Percentiles rank a stretch among this genome's conserved stretches.
Conservation (phyloP, 2,797 vertebrate species). For the Chaetodon trifasciatus region DNA sequence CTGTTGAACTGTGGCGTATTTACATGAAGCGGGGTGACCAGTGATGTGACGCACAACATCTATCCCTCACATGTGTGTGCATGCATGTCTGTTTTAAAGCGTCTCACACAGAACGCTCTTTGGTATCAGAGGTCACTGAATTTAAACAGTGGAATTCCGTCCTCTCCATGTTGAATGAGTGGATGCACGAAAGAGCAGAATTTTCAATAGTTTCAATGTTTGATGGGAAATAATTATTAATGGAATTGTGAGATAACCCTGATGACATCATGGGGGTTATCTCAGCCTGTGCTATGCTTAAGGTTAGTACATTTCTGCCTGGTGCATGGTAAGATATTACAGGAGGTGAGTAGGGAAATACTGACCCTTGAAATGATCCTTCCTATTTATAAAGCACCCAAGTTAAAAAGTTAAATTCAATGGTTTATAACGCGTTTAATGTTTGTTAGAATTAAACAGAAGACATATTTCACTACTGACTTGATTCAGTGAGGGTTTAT, state of each 20-base stretch:
- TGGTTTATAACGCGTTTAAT: not conserved
- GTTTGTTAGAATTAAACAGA: not conserved
- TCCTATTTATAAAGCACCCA: not conserved
- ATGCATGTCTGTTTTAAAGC: slow-evolving; percentile 13
- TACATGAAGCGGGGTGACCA: slow-evolving; percentile 54
- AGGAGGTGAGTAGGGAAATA: not conserved
- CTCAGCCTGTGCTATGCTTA: not conserved
- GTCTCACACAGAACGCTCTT: not conserved
- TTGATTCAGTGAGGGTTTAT: not conserved
- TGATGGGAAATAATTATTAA: not conserved
- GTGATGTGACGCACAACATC: slow-evolving; percentile 47
- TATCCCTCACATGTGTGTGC: slow-evolving; percentile 10
- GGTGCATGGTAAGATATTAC: not conserved
- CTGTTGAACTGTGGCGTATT: slow-evolving; percentile 57
- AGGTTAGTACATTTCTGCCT: not conserved
- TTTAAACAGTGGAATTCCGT: not conserved
- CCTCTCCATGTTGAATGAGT: not conserved
- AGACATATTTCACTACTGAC: not conserved
- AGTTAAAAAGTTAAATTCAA: not conserved
- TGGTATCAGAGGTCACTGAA: slow-evolving; percentile 6
- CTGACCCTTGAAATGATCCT: not conserved
- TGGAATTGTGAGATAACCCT: not conserved
- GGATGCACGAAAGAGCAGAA: not conserved
- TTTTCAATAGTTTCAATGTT: not conserved
- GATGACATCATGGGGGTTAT: not conserved